Base-by-base conservation (phyloP, 2,797 vertebrate genomes). In the Dermochelys coriacea region DNA sequence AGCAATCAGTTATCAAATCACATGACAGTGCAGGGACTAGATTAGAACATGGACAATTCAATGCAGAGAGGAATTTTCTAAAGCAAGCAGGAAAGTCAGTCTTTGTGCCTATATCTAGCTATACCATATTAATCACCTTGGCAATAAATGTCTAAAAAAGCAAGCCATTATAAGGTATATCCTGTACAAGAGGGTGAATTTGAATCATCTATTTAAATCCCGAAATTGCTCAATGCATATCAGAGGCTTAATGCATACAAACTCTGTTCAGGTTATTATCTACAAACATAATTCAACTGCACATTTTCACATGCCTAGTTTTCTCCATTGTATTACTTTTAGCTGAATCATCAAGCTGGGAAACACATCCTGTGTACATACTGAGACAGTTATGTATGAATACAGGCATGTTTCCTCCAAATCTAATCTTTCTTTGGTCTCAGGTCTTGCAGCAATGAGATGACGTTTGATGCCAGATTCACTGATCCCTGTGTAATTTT, bases 151-250 rank as follows among this genome's bases (percentile, higher is more conserved):
- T 45, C 12, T 54, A 59, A 1, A 9, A 9, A 80, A 87, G 50
- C 1, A 7, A 83, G 87, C 2, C 8, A 55, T 2, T 11, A 55
- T 27, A 71, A 79, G 29, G 45, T 25, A 12, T 34, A 15, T 74
- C 88, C 87, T 45, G 41, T 92, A 87, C 3, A 78, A 54, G 92
- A 82, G 1, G 3, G 80, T 23, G 3, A 0, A 2, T 75, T 94
- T 83, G 3, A 49, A 91, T 87, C 12, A 68, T 3, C 0, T 34
- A 41, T 81, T 89, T 84, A 71, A 81, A 64, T 8, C 3, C 74
- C 11, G 61, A 37, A 19, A 3, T 61, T 83, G 1, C 1, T 86
- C 8, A 10, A 59, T 37, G 27, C 0, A 25, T 57, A 57, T 2
- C 2, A 1, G 11, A 91, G 85, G 85, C 4, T 6, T 81, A 84